A percentile compares a stretch with the other conserved stretches of the same genome.
Conservation (phyloP, 1,140 invertebrate species). For the Cryptotermes secundus region DNA sequence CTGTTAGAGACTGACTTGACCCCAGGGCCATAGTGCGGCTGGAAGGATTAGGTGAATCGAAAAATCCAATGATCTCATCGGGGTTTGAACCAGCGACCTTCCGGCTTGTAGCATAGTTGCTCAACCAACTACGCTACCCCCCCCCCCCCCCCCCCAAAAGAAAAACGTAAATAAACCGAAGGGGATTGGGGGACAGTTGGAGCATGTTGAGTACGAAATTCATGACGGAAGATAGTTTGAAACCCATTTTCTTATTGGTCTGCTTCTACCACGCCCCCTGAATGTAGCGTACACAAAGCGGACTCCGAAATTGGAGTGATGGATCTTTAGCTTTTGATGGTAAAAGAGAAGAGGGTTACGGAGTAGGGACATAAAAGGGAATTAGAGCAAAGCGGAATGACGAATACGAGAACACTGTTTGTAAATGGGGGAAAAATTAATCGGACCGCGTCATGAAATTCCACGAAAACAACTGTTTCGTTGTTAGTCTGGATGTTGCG, state of each 20-base stretch:
- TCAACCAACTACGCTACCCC: no score
- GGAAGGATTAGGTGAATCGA: no score
- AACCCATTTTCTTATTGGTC: not conserved
- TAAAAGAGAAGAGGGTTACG: not conserved
- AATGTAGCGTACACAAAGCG: not conserved
- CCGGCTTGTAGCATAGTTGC: no score
- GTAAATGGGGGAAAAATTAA: not conserved
- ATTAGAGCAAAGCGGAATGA: not conserved
- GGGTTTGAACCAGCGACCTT: no score
- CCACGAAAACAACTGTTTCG: conserved; percentile 14
- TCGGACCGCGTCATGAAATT: conserved; percentile 14
- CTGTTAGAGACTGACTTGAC: no score
- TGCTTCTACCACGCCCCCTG: not conserved
- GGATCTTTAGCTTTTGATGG: not conserved
- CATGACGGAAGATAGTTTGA: not conserved
- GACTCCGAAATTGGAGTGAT: not conserved
- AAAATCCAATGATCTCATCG: no score
- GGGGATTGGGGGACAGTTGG: no score
- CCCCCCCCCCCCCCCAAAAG: no score
- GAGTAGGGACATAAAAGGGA: not conserved
- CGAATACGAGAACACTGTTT: not conserved
- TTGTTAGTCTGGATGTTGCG: not conserved
- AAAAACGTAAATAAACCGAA: no score
- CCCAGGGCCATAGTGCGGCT: no score
- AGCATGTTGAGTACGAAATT: not conserved